Base-by-base conservation (phyloP, 2,113 vertebrate genomes). In the Coptodon rendalli region DNA sequence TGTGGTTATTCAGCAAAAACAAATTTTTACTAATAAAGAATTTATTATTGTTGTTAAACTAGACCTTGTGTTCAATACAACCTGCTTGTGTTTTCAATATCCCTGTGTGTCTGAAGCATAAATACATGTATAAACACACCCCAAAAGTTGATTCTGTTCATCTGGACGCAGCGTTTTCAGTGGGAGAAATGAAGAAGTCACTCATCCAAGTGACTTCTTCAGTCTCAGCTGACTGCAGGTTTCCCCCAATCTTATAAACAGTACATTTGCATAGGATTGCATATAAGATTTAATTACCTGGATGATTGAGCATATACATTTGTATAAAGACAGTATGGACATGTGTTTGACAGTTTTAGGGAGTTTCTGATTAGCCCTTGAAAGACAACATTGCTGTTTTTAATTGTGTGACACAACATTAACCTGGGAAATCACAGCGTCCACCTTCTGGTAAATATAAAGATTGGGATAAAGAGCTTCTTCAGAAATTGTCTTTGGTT, bases 381-480 rank as follows among this genome's bases (percentile, higher is more conserved):
- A 73, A 45, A 27, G 22, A 27, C 2, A 5, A 71, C 66, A 27
- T 24, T 5, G 24, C 9, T 45, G 22, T 9, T 45, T 27, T 27
- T 24, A 27, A 0, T 24, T 4, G 2, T 73, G 68, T 73, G 40
- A 6, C 14, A 45, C 38, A 27, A 45, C 68, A 73, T n/a, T 73
- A 73, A 73, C 1, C 68, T 73, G 68, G 22, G 40, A 73, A 73
- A 73, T 71, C 38, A 43, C 68, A 6, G 40, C 0, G 1, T 16
- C 66, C 22, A 17, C 38, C 0, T 24, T 71, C 7, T 43, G 38
- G 38, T 71, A 43, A 71, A 43, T 16, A 43, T 43, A 16, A 71
- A 43, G 3, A 45, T 43, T 4, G 38, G 12, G 12, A 43, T 73
- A 0, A 73, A 73, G 66, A 1, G 5, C 66, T 73, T 6, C 40